A percentile compares a stretch with the other conserved stretches of the same genome.
Conservation (phyloP, 2,113 vertebrate species). For the Galemys pyrenaicus region DNA sequence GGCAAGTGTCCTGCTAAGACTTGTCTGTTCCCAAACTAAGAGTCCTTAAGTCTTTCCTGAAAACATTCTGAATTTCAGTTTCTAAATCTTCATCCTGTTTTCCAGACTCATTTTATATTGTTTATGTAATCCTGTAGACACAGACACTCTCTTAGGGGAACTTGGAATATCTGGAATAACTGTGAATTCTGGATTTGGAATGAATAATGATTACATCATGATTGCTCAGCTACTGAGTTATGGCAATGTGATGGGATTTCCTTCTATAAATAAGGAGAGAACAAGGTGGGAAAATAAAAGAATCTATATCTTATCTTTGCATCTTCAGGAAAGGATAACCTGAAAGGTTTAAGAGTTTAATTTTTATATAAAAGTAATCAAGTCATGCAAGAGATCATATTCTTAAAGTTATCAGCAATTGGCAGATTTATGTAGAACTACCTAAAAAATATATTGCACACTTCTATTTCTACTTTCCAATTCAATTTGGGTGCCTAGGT, state of each 20-base stretch:
- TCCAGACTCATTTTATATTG: background rate
- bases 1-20: conserved; percentile 15
- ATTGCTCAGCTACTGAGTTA: background rate
- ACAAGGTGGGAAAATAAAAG: background rate
- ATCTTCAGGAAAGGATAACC: background rate
- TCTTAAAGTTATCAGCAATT: conserved; percentile 20
- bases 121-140: background rate
- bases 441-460: background rate
- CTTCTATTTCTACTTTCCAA: background rate
- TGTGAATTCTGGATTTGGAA: background rate
- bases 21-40: conserved; percentile 21
- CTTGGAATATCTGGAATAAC: background rate
- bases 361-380: background rate
- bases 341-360: background rate
- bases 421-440: conserved; percentile 5
- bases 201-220: background rate
- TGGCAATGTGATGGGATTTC: background rate
- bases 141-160: background rate
- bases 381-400: background rate
- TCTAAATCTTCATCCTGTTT: background rate
- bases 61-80: background rate
- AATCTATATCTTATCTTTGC: background rate
- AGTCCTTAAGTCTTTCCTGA: background rate
- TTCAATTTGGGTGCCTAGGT: background rate
- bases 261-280: background rate